phyloP scores from a whole-genome alignment of 2,888 invertebrate species.

The Tupiocoris notatus region DNA sequence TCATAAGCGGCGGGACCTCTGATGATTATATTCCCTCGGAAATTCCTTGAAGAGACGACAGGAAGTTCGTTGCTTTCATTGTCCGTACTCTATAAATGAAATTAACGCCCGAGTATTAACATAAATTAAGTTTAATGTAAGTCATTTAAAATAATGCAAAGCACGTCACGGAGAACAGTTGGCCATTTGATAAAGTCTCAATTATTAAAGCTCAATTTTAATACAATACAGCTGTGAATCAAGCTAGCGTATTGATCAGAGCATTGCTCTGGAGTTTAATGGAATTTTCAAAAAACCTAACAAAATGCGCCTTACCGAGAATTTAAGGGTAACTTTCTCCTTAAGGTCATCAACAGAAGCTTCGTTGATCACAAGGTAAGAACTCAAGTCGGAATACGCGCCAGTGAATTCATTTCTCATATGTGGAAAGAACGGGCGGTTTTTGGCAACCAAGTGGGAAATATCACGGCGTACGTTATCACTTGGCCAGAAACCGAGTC shows the following conservation, averaged over 20 bases:
- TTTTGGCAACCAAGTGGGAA: neutral
- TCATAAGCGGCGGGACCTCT: slow-evolving; percentile 38
- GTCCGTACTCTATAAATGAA: too few species aligned
- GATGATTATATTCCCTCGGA: slow-evolving; percentile 45
- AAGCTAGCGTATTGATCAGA: too few species aligned
- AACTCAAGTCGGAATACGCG: slow-evolving; percentile 65
- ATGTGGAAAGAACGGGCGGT: neutral
- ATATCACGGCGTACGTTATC: slow-evolving; percentile 4
- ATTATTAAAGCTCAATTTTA: too few species aligned
- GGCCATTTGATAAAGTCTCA: too few species aligned
- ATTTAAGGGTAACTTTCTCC: too few species aligned
- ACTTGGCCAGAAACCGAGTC: slow-evolving; percentile 8
- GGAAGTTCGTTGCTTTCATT: too few species aligned
- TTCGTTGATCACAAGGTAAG: slow-evolving; percentile 67
- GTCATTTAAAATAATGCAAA: too few species aligned
- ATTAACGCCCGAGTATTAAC: too few species aligned
- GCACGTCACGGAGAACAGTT: too few species aligned
- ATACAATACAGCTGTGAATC: too few species aligned
- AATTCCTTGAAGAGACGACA: slow-evolving; percentile 56
- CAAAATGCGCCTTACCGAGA: slow-evolving; percentile 21
- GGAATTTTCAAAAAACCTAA: neutral
- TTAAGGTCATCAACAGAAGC: slow-evolving; percentile 68
- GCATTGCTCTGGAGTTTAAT: neutral
- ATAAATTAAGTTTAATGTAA: too few species aligned
- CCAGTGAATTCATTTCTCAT: slow-evolving; percentile 53